Evolutionary conservation across 2,797 vertebrate species (phyloP), one percentile per base, ranked within the genome.

Genomic region (Pangasius mekongensis): DNA sequence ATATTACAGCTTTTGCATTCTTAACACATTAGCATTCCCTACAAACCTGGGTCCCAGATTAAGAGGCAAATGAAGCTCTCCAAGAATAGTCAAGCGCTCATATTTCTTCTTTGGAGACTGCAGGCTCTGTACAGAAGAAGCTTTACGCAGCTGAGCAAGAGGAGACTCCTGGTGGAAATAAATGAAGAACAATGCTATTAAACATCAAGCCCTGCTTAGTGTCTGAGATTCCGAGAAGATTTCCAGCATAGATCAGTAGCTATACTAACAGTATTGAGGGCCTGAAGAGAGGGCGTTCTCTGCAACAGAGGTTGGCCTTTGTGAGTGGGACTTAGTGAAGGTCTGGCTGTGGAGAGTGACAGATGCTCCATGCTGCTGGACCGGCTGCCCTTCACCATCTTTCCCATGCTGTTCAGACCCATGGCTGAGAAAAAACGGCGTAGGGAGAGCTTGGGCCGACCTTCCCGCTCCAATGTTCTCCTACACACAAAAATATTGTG

Each of bases 91-190:
- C 69, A 97, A 97, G 0, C 97, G 95, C 54, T 97, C 95, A n/a
- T 93, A 93, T 91, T 97, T 98, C 89, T 96, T 96, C 92, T 97
- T 95, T 1, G 95, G 89, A 10, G 93, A 91, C 82, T 95, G 95
- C 82, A 99, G 95, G 93, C 96, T 99, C 94, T 98, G 98, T 83
- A 97, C 91, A 49, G 98, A 99, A 86, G 96, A 92, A 0, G 97
- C 96, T 95, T 98, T 99, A 88, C 92, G 96, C 91, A 96, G 95
- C 92, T 98, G 97, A 93, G 95, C 94, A 93, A 97, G 96, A 86
- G 98, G 96, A 88, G 98, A 96, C 96, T 96, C 97, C 98, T 99
- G 94, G 93, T 95, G 96, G 95, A 87, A 24, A 78, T 27, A 88
- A 77, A 86, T 24, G 3, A 78, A 86, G 13, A 43, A 20, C 58